Conservation (phyloP, 2,888 invertebrate genomes). For the Spodoptera exigua region DNA sequence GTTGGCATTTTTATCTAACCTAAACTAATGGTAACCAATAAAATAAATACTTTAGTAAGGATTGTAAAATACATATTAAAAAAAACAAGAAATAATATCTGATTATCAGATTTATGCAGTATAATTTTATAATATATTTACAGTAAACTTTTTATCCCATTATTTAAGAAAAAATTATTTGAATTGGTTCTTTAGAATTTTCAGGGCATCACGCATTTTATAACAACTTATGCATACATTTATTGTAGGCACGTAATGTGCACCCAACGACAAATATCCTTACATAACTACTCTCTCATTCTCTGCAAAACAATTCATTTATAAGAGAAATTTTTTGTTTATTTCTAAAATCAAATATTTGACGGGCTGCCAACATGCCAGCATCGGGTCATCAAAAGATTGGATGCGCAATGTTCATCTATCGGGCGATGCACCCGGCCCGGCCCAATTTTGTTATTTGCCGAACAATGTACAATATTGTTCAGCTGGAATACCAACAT, state of each 20-base stretch:
- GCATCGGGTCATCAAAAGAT: constrained; percentile 32
- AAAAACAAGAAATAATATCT: no score
- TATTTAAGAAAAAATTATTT: no score
- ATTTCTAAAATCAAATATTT: constrained; percentile 62
- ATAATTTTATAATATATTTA: no score
- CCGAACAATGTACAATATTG: constrained; percentile 26
- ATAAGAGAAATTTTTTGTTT: constrained; percentile 59
- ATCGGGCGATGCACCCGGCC: constrained; percentile 71
- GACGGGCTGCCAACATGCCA: constrained; percentile 58
- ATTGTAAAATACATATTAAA: no score
- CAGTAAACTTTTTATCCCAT: no score
- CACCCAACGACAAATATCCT: constrained; percentile 31
- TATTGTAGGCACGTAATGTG: not conserved
- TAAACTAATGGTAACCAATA: no score
- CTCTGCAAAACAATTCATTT: constrained; percentile 55
- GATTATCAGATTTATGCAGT: no score
- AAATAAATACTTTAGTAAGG: no score
- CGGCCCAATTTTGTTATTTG: constrained; percentile 66
- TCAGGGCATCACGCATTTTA: constrained; percentile 11
- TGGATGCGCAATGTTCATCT: constrained; percentile 56
- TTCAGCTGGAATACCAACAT: constrained; percentile 12
- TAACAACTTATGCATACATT: not conserved
- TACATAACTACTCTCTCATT: constrained; percentile 34
- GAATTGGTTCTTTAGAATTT: no score
- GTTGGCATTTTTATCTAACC: no score